Evolutionary conservation across 2,888 invertebrate genomes (phyloP).

Genomic region (Choreutis nemorana): DNA sequence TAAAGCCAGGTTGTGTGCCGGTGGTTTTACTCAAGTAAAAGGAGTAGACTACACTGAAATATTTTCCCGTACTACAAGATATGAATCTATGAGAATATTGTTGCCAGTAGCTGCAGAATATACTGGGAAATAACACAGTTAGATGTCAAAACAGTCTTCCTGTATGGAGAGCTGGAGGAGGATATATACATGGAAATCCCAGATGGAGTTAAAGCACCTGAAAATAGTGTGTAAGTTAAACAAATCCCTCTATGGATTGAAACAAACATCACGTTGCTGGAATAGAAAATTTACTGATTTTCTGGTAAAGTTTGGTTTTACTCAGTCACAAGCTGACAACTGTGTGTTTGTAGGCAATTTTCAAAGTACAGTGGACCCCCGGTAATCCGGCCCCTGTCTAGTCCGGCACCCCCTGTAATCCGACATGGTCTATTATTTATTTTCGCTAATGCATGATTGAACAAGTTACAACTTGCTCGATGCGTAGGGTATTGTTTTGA

Average conservation of each 20-base stretch:
- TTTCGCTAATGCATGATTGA: too few species aligned
- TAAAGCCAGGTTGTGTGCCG: slow-evolving; percentile 13
- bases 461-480: not conserved
- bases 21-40: slow-evolving; percentile 12
- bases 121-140: slow-evolving; percentile 12
- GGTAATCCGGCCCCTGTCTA: slow-evolving; percentile 1
- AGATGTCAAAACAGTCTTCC: slow-evolving; percentile 16
- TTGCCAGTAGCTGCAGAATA: slow-evolving; percentile 10
- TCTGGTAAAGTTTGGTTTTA: slow-evolving; percentile 14
- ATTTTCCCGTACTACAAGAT: slow-evolving; percentile 12
- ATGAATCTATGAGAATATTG: slow-evolving; percentile 13
- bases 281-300: slow-evolving; percentile 13
- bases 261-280: slow-evolving; percentile 17
- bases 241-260: slow-evolving; percentile 17
- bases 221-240: slow-evolving; percentile 11
- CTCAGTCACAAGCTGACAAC: slow-evolving; percentile 12
- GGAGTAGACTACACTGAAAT: slow-evolving; percentile 13
- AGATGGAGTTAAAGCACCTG: slow-evolving; percentile 7
- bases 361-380: slow-evolving; percentile 9
- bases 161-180: slow-evolving; percentile 12
- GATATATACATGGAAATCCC: slow-evolving; percentile 15
- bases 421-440: slow-evolving; percentile 4
- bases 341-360: slow-evolving; percentile 2
- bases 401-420: slow-evolving; percentile 2
- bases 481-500: not conserved